phyloP scores from a whole-genome alignment of 2,797 vertebrate species.

The Chanos chanos region DNA sequence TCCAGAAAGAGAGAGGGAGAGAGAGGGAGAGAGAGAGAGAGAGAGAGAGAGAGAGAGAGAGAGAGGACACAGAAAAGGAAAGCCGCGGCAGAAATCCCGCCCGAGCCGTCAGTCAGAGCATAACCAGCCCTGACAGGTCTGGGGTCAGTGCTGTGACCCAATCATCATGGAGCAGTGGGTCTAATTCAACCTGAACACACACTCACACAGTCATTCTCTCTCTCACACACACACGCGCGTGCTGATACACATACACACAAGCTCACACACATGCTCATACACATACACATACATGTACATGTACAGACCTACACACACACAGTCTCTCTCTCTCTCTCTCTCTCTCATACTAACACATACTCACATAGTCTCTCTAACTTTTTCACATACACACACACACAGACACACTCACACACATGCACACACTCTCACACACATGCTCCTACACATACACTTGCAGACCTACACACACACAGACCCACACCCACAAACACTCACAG shows the following conservation, averaged over 20 bases:
- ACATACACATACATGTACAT: too few relatives aligned
- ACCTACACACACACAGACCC: conserved; percentile 12
- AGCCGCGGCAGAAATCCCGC: conserved; percentile 25
- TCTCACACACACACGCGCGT: neutral
- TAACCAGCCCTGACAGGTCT: conserved; percentile 41
- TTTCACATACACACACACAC: conserved; percentile 5
- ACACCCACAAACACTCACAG: conserved; percentile 12
- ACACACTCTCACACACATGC: too few relatives aligned
- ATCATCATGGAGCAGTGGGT: conserved; percentile 34
- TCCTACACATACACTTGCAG: conserved; percentile 16
- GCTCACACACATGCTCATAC: too few relatives aligned
- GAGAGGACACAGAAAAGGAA: neutral
- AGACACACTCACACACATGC: too few relatives aligned
- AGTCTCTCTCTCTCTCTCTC: conserved; percentile 14
- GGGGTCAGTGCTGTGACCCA: conserved; percentile 42
- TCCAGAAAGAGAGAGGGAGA: conserved; percentile 1
- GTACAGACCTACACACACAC: too few relatives aligned
- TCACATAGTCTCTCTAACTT: conserved; percentile 8
- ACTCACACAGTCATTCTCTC: conserved; percentile 11
- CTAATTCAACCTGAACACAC: conserved; percentile 45
- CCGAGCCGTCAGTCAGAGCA: conserved; percentile 20
- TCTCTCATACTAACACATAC: conserved; percentile 15
- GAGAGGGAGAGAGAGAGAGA: neutral
- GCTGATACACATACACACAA: too few relatives aligned
- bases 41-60: neutral